Evolutionary conservation across 1,140 invertebrate species (phyloP), one percentile per base, ranked within the genome.

Genomic region (Drosophila suzukii): DNA sequence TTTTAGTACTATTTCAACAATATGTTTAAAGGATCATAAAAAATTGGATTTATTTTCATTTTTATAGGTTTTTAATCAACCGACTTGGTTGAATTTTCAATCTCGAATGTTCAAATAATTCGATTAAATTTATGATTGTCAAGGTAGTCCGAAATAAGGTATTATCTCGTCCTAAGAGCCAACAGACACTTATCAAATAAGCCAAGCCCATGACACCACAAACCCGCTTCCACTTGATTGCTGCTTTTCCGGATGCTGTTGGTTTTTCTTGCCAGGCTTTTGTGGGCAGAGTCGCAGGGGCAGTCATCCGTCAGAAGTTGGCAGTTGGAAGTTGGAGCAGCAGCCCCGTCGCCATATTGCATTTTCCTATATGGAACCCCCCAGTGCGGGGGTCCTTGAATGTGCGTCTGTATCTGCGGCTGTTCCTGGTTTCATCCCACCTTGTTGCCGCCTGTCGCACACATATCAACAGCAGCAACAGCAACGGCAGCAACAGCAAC

Each of bases 221-320:
- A 27, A 38, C 41, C 36, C 17, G 63, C 62, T 56, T 24, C 50
- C 13, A 38, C 24, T 73, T 71, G 47, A 60, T 55, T 60, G 41
- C 56, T 43, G 15, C 67, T 30, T 63, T 30, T 17, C 43, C 55
- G 38, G 49, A 13, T 17, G 30, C 39, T 36, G 43, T 30, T 57
- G 51, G 41, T 75, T 75, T 74, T 75, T 66, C 60, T 54, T 50
- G 41, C 55, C 61, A 47, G 51, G 10, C 51, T 51, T 50, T 65
- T 55, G 38, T 66, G 61, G 57, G 13, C 36, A 11, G 55, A 66
- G 65, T 46, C 60, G 11, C 58, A 34, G 44, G 34, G 38, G 75
- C 65, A 88, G 83, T 76, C 84, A 88, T 88, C 76, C 68, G 84
- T 88, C 83, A 88, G 84, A 80, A 88, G 83, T 83, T 88, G 81